phyloP scores from a whole-genome alignment of 2,797 vertebrate genomes.

The Zenarchopterus dispar region DNA sequence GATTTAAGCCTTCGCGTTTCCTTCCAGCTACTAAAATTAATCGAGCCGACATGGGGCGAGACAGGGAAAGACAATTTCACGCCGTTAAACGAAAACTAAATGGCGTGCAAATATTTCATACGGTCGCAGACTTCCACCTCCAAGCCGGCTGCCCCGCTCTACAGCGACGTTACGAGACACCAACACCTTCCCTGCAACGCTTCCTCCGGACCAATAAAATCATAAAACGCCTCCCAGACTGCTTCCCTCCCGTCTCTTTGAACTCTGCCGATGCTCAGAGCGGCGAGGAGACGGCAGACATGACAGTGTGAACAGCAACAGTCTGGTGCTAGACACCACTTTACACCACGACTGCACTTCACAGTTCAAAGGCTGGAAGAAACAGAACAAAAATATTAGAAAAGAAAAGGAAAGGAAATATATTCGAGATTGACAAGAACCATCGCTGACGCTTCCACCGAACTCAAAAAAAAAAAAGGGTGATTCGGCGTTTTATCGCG shows the following conservation, averaged over 20 bases:
- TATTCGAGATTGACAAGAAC: slow-evolving; percentile 48
- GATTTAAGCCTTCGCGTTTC: slow-evolving; percentile 4
- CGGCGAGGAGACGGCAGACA: slow-evolving; percentile 71
- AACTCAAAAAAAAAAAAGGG: slow-evolving; percentile 40
- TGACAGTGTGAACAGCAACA: slow-evolving; percentile 76
- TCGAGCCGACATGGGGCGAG: background rate
- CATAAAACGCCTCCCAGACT: slow-evolving; percentile 73
- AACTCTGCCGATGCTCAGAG: slow-evolving; percentile 64
- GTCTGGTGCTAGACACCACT: slow-evolving; percentile 74
- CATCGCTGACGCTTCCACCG: slow-evolving; percentile 40
- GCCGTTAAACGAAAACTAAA: background rate
- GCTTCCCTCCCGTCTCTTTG: slow-evolving; percentile 73
- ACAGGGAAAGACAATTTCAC: background rate
- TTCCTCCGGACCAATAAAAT: slow-evolving; percentile 83
- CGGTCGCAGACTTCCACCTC: slow-evolving; percentile 19
- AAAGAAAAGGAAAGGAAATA: slow-evolving; percentile 31
- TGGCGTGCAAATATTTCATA: background rate
- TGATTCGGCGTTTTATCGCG: slow-evolving; percentile 27
- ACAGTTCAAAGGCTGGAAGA: slow-evolving; percentile 60
- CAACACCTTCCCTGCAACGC: slow-evolving; percentile 75
- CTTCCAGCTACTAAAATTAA: background rate
- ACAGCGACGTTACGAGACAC: slow-evolving; percentile 53
- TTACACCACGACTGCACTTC: slow-evolving; percentile 66
- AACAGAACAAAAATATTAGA: too few species aligned
- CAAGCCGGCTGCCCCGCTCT: slow-evolving; percentile 18